Evolutionary conservation across 2,113 vertebrate genomes (phyloP).

Genomic region (Paedocypris sp.): DNA sequence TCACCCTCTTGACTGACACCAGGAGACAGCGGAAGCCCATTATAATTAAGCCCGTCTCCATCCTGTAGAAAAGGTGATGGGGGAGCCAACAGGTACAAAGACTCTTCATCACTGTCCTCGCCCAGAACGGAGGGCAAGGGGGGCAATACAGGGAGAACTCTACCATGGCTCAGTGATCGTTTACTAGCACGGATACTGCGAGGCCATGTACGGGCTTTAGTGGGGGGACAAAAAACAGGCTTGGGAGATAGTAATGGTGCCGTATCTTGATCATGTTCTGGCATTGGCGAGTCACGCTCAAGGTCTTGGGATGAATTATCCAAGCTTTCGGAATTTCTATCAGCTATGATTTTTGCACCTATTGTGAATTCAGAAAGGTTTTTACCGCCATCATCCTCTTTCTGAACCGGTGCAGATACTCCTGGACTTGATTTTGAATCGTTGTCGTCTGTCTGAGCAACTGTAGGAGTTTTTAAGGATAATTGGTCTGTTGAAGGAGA

Average conservation of each 20-base stretch:
- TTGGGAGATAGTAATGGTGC: conserved; percentile 57
- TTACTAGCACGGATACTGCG: conserved; percentile 55
- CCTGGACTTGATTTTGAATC: conserved; percentile 38
- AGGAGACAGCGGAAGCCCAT: conserved; percentile 71
- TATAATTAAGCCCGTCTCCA: conserved; percentile 45
- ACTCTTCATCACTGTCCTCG: conserved; percentile 61
- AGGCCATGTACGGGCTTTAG: conserved; percentile 67
- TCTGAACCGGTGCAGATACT: conserved; percentile 27
- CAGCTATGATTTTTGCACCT: conserved; percentile 42
- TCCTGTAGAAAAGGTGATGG: conserved; percentile 64
- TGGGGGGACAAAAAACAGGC: conserved; percentile 63
- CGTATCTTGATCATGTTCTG: conserved; percentile 58
- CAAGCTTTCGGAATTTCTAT: conserved; percentile 45
- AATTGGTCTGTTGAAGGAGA: conserved; percentile 45
- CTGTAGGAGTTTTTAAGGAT: conserved; percentile 8
- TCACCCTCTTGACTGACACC: conserved; percentile 81
- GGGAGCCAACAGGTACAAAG: conserved; percentile 59
- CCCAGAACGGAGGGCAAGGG: conserved; percentile 57
- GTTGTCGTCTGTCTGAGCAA: conserved; percentile 19
- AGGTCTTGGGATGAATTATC: conserved; percentile 41
- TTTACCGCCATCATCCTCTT: conserved; percentile 35
- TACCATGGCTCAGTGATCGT: conserved; percentile 39
- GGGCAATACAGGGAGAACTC: conserved; percentile 51
- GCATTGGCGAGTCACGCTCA: conserved; percentile 59
- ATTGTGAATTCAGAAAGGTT: conserved; percentile 40